Evolutionary conservation across 2,113 vertebrate species (phyloP).

Genomic region (human): GRCh38 chr14:35245001-35245500

Average conservation of each 20-base stretch:
- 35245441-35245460: too few species aligned
- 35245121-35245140: neutral
- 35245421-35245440: too few species aligned
- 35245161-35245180: neutral
- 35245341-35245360: neutral
- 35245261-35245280: neutral
- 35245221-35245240: neutral
- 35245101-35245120: neutral
- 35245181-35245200: constrained; percentile 27
- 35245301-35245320: neutral
- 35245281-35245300: neutral
- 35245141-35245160: neutral
- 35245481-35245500: too few species aligned
- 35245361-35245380: too few species aligned
- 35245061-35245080: neutral
- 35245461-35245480: too few species aligned
- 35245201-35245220: neutral
- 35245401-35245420: too few species aligned
- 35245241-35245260: neutral
- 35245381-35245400: too few species aligned
- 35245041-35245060: constrained; percentile 23
- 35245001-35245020: neutral
- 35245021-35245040: neutral
- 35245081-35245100: neutral
- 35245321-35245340: neutral